A percentile compares a stretch with the other conserved stretches of the same genome.
Conservation (phyloP, 1,140 invertebrate species). For the Fragariocoptes setiger region DNA sequence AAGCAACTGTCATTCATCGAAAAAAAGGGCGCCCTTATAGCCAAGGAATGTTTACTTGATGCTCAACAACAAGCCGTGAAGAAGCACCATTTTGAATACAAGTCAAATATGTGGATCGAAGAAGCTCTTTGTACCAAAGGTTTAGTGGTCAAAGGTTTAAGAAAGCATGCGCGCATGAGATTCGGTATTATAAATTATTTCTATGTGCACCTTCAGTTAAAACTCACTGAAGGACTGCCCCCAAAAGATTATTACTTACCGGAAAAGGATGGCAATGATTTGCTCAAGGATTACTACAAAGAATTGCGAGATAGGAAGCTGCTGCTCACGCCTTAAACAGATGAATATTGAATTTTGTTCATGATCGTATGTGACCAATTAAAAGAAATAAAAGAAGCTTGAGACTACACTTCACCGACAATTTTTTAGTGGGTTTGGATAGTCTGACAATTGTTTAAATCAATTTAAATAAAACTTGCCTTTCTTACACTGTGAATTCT, state of each 20-base stretch:
- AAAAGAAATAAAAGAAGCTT: neutral
- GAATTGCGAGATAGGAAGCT: conserved; percentile 15
- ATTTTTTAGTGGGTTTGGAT: no score
- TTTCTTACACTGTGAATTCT: no score
- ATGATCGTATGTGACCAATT: neutral
- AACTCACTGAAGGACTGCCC: conserved; percentile 62
- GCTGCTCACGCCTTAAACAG: neutral
- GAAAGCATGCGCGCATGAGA: conserved; percentile 39
- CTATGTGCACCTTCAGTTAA: conserved; percentile 55
- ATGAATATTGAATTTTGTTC: neutral
- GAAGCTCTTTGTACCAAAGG: conserved; percentile 51
- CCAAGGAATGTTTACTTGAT: conserved; percentile 37
- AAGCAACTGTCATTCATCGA: conserved; percentile 51
- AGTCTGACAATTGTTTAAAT: no score
- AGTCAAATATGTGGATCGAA: conserved; percentile 77
- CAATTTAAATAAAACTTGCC: no score
- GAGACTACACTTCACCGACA: neutral
- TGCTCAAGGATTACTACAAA: conserved; percentile 36
- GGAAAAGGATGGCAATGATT: conserved; percentile 25
- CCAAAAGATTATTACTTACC: conserved; percentile 36
- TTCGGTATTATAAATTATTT: conserved; percentile 37
- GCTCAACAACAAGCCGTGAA: conserved; percentile 55
- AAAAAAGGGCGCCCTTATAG: conserved; percentile 45
- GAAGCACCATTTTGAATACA: conserved; percentile 72
- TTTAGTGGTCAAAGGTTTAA: conserved; percentile 36